Evolutionary conservation across 2,888 invertebrate genomes (phyloP), one percentile per base, ranked within the genome.

Genomic region (Pristionchus mayeri): DNA sequence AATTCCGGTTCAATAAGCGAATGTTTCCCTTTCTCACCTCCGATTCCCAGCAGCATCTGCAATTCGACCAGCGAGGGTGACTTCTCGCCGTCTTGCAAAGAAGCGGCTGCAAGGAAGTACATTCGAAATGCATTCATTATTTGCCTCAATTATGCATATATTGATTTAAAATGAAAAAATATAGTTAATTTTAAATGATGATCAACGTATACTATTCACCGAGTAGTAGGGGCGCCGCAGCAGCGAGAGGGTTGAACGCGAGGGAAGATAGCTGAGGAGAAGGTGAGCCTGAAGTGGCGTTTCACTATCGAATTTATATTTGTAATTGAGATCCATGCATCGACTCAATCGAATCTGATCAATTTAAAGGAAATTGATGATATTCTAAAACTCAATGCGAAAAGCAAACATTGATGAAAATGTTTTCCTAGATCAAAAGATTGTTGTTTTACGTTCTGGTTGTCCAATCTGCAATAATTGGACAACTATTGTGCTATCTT

Each of bases 21-120:
- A 18, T 44, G 6, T 44, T 44, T 18, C 57, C 24, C 21, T 34
- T 34, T n/a, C 63, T 34, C 63, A 91, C 91, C 89, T 85, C 89
- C 89, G 18, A 89, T 85, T 18, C 92, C 92, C 30, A 92, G 87
- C 13, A 92, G 86, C 90, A 92, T 89, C 85, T 92, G 92, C 24
- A 92, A 88, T 84, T 92, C 92, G 44, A 91, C 87, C 13, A 92
- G 84, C 6, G 90, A 91, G 3, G 92, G 92, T 16, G 88, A 57
- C 37, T 83, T 84, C 9, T 82, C 52, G 6, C 37, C 63, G 24
- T 54, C 80, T 16, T 54, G 37, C 21, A 80, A 27, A 6, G 80
- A 80, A 3, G 80, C 54, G 11, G 80, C 57, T 71, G n/a, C 40
- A 71, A 71, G 4, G 18, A 30, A n/a, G n/a, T n/a, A n/a, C n/a